A percentile compares a stretch with the other conserved stretches of the same genome.
Evolutionary conservation across 2,797 vertebrate genomes (phyloP).

Genomic region (Enteromius unitaeniatus): DNA sequence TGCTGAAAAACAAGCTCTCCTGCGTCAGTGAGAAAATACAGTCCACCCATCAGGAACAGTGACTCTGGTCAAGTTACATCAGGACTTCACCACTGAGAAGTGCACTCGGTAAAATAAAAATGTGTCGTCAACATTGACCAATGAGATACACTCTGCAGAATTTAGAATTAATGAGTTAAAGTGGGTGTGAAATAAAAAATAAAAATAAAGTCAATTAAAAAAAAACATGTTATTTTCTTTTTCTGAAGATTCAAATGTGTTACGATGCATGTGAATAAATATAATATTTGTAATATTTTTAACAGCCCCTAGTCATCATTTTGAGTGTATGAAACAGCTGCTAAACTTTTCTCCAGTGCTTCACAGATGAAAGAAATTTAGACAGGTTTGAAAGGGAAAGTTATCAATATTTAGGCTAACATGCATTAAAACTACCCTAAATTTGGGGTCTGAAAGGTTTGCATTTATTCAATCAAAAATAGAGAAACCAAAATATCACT

Average conservation of each 20-base stretch:
- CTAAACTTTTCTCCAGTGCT: background rate
- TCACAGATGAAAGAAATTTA: background rate
- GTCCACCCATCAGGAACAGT: background rate
- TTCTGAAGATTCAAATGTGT: background rate
- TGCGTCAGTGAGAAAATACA: slow-evolving; percentile 45
- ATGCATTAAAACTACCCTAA: background rate
- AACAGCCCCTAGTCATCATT: background rate
- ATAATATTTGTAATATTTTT: background rate
- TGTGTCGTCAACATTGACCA: background rate
- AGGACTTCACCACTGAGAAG: background rate
- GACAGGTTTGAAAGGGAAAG: no score
- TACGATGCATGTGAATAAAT: background rate
- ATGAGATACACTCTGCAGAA: background rate
- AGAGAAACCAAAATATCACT: background rate
- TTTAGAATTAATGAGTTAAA: background rate
- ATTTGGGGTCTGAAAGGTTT: background rate
- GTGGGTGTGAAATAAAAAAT: background rate
- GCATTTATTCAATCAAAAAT: background rate
- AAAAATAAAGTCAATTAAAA: background rate
- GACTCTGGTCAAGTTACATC: slow-evolving; percentile 6
- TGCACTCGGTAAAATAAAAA: background rate
- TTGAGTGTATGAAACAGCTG: background rate
- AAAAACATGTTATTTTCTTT: background rate
- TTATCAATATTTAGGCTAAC: background rate
- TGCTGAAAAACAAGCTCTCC: slow-evolving; percentile 40